A percentile compares a stretch with the other conserved stretches of the same genome.
These are phyloP conservation scores for Hipparchia semele DNA, from an alignment of 2,888 invertebrate genomes.

Conservation along the genomic window DNA sequence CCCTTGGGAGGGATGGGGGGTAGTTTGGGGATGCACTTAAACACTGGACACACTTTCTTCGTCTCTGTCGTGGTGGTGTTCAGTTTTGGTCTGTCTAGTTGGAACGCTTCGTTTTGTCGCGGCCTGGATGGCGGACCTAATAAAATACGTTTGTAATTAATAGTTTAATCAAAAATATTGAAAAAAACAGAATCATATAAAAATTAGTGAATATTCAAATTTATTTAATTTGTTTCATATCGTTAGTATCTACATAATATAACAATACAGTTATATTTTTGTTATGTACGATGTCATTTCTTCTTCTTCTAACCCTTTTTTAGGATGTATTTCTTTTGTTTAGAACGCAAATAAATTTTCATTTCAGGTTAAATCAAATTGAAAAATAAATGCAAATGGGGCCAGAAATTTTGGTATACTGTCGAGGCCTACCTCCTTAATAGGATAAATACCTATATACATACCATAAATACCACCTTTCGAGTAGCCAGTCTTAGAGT, in stretches of 20 bases:
- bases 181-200: background rate
- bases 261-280: no score
- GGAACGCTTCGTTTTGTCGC: slow-evolving; percentile 59
- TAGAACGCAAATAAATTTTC: no score
- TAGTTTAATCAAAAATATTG: background rate
- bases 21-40: slow-evolving; percentile 78
- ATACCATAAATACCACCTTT: slow-evolving; percentile 54
- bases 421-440: no score
- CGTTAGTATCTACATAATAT: no score
- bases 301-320: no score
- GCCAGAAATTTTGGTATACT: no score
- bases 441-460: slow-evolving; percentile 19
- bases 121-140: slow-evolving; percentile 49
- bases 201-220: no score
- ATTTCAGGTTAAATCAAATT: no score
- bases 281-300: no score
- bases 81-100: slow-evolving; percentile 61
- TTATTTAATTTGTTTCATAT: no score
- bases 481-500: slow-evolving; percentile 46
- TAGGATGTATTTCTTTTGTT: no score
- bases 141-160: background rate
- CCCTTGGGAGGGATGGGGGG: slow-evolving; percentile 71
- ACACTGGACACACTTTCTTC: slow-evolving; percentile 74
- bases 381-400: no score
- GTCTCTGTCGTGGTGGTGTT: slow-evolving; percentile 31